phyloP scores from a whole-genome alignment of 1,140 invertebrate genomes.

The Dysdera silvatica region DNA sequence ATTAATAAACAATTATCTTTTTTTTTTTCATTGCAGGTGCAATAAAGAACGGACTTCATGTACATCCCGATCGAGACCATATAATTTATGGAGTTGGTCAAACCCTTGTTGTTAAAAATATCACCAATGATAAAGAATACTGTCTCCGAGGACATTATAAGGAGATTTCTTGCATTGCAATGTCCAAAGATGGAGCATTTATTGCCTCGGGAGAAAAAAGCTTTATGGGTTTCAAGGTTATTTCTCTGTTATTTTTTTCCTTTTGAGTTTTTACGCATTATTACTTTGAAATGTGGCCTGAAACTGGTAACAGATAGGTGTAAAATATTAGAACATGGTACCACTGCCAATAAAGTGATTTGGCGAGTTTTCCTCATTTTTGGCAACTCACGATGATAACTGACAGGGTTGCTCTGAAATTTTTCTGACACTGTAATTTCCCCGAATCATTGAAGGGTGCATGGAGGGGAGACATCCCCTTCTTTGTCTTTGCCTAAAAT shows the following conservation, averaged over 20 bases:
- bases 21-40: conserved; percentile 48
- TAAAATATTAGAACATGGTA: too few relatives aligned
- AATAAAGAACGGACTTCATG: conserved; percentile 54
- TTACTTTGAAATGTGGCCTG: not conserved
- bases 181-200: conserved; percentile 68
- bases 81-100: conserved; percentile 75
- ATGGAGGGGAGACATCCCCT: too few relatives aligned
- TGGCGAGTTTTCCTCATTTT: too few relatives aligned
- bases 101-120: conserved; percentile 70
- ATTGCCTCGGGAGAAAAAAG: conserved; percentile 82
- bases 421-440: too few relatives aligned
- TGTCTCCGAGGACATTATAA: conserved; percentile 78
- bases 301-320: too few relatives aligned
- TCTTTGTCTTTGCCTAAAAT: too few relatives aligned
- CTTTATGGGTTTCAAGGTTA: conserved; percentile 77
- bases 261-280: conserved; percentile 15
- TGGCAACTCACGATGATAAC: too few relatives aligned
- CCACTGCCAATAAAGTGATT: too few relatives aligned
- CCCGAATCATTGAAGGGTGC: too few relatives aligned
- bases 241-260: not conserved
- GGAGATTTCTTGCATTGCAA: conserved; percentile 66
- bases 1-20: too few relatives aligned
- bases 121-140: conserved; percentile 58
- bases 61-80: conserved; percentile 67
- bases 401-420: too few relatives aligned